Conservation (phyloP, 2,113 vertebrate species). For the Talpa occidentalis region DNA sequence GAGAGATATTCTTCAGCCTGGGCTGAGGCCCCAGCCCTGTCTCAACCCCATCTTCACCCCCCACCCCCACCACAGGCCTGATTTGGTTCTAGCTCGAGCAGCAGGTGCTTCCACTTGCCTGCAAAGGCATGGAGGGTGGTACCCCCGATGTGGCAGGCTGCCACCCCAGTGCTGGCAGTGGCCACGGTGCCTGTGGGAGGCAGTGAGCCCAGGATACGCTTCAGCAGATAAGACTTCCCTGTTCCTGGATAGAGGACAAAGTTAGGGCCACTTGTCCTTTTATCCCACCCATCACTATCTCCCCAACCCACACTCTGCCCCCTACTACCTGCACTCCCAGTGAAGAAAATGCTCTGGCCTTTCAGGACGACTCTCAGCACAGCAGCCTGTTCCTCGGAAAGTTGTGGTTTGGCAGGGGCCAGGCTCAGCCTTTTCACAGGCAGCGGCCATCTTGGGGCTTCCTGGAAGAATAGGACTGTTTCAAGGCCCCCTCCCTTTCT, state of each 20-base stretch:
- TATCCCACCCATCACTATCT: too few relatives aligned
- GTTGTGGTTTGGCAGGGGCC: slow-evolving; percentile 78
- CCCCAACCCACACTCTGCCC: not conserved
- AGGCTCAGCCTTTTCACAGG: slow-evolving; percentile 71
- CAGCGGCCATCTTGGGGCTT: slow-evolving; percentile 61
- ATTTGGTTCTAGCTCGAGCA: not conserved
- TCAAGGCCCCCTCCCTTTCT: not conserved
- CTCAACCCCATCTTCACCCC: not conserved
- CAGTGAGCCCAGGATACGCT: slow-evolving; percentile 94
- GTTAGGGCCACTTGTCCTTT: not conserved
- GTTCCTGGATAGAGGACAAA: slow-evolving; percentile 88
- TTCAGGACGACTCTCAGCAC: slow-evolving; percentile 91
- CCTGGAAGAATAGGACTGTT: slow-evolving; percentile 22
- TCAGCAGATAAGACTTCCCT: slow-evolving; percentile 96
- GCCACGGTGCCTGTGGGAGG: slow-evolving; percentile 95
- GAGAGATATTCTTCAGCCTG: not conserved
- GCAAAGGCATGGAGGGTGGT: slow-evolving; percentile 96
- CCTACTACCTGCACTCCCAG: slow-evolving; percentile 94
- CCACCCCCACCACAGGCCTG: not conserved
- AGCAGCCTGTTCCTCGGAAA: slow-evolving; percentile 92
- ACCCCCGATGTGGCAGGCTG: slow-evolving; percentile 96
- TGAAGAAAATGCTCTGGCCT: slow-evolving; percentile 97
- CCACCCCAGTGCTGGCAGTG: slow-evolving; percentile 97
- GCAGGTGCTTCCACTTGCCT: slow-evolving; percentile 83
- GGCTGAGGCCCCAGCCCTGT: not conserved